phyloP scores from a whole-genome alignment of 2,113 vertebrate genomes.

The Petaurus breviceps region DNA sequence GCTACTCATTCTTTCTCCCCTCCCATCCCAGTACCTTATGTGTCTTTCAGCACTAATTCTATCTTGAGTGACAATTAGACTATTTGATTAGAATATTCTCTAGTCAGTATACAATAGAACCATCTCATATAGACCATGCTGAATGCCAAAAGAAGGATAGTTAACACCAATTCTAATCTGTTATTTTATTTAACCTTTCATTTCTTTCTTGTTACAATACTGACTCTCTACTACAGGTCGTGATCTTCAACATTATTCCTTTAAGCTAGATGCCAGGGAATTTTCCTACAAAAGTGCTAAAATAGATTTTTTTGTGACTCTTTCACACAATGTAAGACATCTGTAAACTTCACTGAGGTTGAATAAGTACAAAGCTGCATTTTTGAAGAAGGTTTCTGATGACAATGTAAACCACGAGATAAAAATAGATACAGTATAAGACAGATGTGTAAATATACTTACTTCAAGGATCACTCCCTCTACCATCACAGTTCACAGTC shows the following conservation, averaged over 20 bases:
- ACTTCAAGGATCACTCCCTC: not conserved
- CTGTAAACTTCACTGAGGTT: not conserved
- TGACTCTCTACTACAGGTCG: not conserved
- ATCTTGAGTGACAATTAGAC: not conserved
- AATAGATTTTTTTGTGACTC: not conserved
- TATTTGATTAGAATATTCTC: not conserved
- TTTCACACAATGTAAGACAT: no score
- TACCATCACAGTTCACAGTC: not conserved
- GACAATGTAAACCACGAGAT: not conserved
- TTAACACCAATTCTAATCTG: slow-evolving; percentile 1
- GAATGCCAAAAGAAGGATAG: not conserved
- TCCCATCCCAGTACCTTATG: not conserved
- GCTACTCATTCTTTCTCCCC: not conserved
- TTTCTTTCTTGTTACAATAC: not conserved
- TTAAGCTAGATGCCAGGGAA: not conserved
- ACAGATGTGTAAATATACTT: not conserved
- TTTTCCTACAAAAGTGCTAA: not conserved
- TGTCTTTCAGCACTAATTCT: not conserved
- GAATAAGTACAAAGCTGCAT: not conserved
- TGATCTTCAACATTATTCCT: not conserved
- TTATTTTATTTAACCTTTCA: not conserved
- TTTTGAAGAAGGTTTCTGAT: not conserved
- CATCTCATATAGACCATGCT: not conserved
- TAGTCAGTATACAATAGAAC: not conserved
- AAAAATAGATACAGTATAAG: not conserved